Evolutionary conservation across 2,113 vertebrate genomes (phyloP), one percentile per base, ranked within the genome.

Genomic region (Eulacestoma nigropectus): DNA sequence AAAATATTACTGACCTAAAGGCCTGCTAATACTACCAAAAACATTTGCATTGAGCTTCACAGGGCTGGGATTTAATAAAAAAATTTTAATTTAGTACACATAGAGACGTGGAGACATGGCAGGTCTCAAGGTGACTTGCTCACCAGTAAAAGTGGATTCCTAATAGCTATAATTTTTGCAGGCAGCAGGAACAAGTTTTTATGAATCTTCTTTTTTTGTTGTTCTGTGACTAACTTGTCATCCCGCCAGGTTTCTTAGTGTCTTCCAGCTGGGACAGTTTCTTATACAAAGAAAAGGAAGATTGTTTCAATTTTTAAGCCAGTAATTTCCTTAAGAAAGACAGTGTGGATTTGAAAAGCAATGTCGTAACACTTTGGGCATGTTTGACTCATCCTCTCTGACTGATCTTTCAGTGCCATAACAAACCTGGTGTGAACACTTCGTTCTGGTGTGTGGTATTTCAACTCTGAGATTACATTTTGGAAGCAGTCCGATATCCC

Each of bases 361-460:
- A 26, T 27, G 12, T 67, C 59, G 80, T 77, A 80, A 56, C 39
- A 57, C 35, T 87, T 88, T 10, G 32, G 17, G 18, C 50, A 32
- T 62, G 49, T 84, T 85, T 80, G 37, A 85, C 42, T 95, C 84
- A 89, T 76, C 55, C 16, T 35, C 4, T 70, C 82, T 95, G 78
- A 50, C 91, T 49, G 50, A 62, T 63, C 35, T 35, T 39, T 74
- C 37, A 33, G 37, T 74, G 46, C 57, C 41, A 35, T 83, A 70
- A 63, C 65, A 91, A 84, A 90, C 8, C 70, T 11, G 0, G 15
- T 77, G 33, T 83, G 94, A 93, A 77, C 55, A 59, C 42, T 91
- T 78, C 27, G 33, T 91, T 80, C 81, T 91, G 32, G 18, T 89
- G 53, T 91, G 89, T 91, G 84, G 70, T 93, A 80, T 94, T 95